These are phyloP conservation scores for Lates japonicus DNA, from an alignment of 2,797 vertebrate genomes.

Conservation along the genomic window DNA sequence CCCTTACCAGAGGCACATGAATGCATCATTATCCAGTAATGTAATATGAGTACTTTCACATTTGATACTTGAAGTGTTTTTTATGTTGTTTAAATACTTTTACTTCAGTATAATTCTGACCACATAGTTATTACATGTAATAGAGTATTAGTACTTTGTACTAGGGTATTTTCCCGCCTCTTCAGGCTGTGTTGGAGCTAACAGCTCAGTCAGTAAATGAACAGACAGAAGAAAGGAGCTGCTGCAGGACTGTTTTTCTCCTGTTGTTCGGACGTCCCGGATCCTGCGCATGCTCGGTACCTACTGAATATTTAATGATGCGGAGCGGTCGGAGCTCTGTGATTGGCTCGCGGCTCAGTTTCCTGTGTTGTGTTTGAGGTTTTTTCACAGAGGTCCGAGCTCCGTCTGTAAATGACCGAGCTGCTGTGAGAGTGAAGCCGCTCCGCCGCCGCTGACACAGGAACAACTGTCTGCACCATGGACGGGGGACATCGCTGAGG, in stretches of 20 bases:
- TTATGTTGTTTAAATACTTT: too few relatives aligned
- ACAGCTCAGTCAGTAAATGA: not conserved
- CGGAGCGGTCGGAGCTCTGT: not conserved
- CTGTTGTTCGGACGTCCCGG: not conserved
- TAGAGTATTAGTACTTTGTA: not conserved
- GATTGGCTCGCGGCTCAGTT: conserved; percentile 73
- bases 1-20: too few relatives aligned
- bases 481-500: conserved; percentile 74
- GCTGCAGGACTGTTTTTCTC: not conserved
- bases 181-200: not conserved
- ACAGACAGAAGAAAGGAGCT: not conserved
- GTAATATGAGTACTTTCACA: too few relatives aligned
- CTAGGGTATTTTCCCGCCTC: not conserved
- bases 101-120: not conserved
- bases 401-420: conserved; percentile 28
- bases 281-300: conserved; percentile 68
- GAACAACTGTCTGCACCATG: conserved; percentile 60
- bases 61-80: too few relatives aligned
- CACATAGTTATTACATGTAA: not conserved
- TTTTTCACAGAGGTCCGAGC: conserved; percentile 46
- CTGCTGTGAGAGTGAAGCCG: conserved; percentile 13
- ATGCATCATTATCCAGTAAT: too few relatives aligned
- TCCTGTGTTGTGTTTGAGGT: conserved; percentile 69
- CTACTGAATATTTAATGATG: conserved; percentile 77
- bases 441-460: conserved; percentile 51